These are phyloP conservation scores for Camarhynchus parvulus DNA, from an alignment of 2,113 vertebrate genomes.

Conservation along the genomic window DNA sequence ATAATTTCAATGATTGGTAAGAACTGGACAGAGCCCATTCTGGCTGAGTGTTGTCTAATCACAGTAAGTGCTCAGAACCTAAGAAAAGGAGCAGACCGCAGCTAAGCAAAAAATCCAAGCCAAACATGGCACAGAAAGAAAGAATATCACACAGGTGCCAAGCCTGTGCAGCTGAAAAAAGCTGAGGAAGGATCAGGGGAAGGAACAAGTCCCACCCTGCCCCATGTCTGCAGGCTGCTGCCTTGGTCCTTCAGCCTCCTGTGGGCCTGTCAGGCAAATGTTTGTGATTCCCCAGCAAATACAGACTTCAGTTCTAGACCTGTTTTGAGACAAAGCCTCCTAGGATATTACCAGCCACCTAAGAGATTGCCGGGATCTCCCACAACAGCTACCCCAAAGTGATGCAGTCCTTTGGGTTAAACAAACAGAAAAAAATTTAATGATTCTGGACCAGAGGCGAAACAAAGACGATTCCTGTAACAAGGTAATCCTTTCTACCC, in stretches of 20 bases:
- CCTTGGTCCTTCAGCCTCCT: background rate
- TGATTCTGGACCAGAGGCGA: background rate
- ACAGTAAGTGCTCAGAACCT: slow-evolving; percentile 1
- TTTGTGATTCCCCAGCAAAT: background rate
- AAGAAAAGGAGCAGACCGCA: background rate
- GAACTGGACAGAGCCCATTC: background rate
- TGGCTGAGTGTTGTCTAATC: background rate
- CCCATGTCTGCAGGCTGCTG: background rate
- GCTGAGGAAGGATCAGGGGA: background rate
- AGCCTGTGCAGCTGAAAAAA: background rate
- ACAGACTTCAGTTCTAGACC: background rate
- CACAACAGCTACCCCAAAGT: background rate
- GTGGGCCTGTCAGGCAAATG: background rate
- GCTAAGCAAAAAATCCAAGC: slow-evolving; percentile 14
- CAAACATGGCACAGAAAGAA: background rate
- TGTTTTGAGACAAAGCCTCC: background rate
- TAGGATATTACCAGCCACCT: background rate
- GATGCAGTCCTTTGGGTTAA: background rate
- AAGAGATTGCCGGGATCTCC: background rate
- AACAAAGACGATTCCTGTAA: background rate
- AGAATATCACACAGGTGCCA: background rate
- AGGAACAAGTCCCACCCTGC: background rate
- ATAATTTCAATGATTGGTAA: background rate
- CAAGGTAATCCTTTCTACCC: background rate
- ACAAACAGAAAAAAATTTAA: background rate